Conservation (phyloP, 2,888 invertebrate genomes). For the Drosophila vallismaia region DNA sequence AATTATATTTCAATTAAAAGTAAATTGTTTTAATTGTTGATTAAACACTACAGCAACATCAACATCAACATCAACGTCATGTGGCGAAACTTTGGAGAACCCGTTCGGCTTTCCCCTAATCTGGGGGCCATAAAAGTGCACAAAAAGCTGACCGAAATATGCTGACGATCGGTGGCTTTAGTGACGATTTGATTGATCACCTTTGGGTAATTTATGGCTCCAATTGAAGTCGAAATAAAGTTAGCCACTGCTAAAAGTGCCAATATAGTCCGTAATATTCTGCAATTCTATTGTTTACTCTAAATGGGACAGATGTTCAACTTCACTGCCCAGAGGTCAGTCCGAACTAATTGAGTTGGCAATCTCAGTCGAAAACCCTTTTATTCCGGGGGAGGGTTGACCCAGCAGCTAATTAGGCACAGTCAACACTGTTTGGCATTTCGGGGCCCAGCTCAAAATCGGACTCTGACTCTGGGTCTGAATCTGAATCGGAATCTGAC, state of each 20-base stretch:
- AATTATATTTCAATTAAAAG: constrained; percentile 79
- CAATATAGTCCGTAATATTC: constrained; percentile 21
- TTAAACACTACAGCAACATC: constrained; percentile 50
- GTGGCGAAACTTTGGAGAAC: constrained; percentile 40
- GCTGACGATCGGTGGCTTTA: constrained; percentile 45
- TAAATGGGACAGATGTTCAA: constrained; percentile 33
- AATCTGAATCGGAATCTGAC: constrained; percentile 63
- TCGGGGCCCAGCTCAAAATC: constrained; percentile 1
- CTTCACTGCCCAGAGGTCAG: constrained; percentile 48
- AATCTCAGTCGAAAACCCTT: constrained; percentile 48
- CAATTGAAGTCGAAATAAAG: constrained; percentile 14
- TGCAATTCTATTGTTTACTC: constrained; percentile 16
- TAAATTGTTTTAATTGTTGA: constrained; percentile 77
- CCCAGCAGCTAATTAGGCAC: constrained; percentile 42
- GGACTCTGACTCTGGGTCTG: background rate
- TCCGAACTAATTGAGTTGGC: constrained; percentile 66
- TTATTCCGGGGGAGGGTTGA: constrained; percentile 40
- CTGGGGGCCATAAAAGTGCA: constrained; percentile 53
- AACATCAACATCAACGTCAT: constrained; percentile 40
- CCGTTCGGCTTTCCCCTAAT: constrained; percentile 38
- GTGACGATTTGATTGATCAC: constrained; percentile 75
- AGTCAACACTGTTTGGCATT: constrained; percentile 41
- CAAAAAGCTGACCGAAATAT: constrained; percentile 36
- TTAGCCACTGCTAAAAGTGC: constrained; percentile 1
- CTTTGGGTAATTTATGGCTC: constrained; percentile 47